A percentile compares a stretch with the other conserved stretches of the same genome.
These are phyloP conservation scores for Halcyon malimbica DNA, from an alignment of 2,113 vertebrate genomes.

Conservation along the genomic window DNA sequence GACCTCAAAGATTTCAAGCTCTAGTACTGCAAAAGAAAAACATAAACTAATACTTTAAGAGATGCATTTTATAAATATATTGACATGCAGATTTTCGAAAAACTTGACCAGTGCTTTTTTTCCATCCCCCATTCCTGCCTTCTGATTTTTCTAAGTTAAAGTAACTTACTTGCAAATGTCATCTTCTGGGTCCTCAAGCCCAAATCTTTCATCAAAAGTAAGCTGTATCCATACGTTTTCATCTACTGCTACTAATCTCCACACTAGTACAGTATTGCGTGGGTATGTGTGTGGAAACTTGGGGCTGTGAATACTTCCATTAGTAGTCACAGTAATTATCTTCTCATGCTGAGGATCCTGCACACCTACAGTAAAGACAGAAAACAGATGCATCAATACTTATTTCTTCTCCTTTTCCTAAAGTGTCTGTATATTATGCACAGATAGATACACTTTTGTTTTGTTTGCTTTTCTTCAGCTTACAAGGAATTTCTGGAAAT, in stretches of 20 bases:
- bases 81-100: not conserved
- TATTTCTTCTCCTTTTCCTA: not conserved
- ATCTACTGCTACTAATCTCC: constrained; percentile 87
- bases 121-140: not conserved
- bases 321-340: constrained; percentile 87
- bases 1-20: not conserved
- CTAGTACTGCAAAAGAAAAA: not conserved
- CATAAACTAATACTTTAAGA: not conserved
- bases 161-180: constrained; percentile 96
- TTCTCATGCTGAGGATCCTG: constrained; percentile 95
- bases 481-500: not conserved
- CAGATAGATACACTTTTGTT: not conserved
- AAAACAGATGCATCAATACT: constrained; percentile 4
- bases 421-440: not conserved
- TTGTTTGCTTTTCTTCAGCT: not conserved
- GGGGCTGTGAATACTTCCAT: constrained; percentile 93
- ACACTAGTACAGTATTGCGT: constrained; percentile 86
- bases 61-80: not conserved
- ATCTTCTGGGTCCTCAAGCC: constrained; percentile 96
- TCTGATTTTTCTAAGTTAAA: not conserved
- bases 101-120: not conserved
- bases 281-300: constrained; percentile 93
- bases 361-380: constrained; percentile 82
- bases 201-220: constrained; percentile 93
- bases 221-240: constrained; percentile 92